Evolutionary conservation across 2,888 invertebrate genomes (phyloP).

Genomic region (Graphium colonna): DNA sequence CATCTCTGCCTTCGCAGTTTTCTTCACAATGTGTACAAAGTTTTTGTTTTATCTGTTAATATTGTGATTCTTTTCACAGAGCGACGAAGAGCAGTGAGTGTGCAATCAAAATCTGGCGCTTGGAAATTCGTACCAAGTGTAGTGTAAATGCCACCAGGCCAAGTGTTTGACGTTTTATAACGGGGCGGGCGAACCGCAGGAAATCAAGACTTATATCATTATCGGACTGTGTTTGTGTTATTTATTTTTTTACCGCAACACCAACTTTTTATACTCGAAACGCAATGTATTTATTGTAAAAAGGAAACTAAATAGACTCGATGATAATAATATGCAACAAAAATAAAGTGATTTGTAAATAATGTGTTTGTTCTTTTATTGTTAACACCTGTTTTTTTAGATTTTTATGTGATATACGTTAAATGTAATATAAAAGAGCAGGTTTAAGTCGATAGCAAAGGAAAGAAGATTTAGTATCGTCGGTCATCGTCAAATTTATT

Average conservation of each 20-base stretch:
- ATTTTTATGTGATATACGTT: no score
- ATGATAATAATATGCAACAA: constrained; percentile 60
- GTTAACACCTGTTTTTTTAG: no score
- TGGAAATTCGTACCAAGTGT: constrained; percentile 49
- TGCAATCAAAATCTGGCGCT: constrained; percentile 61
- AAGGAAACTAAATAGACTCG: constrained; percentile 70
- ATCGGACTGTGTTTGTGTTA: constrained; percentile 63
- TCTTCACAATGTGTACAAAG: no score
- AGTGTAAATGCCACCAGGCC: constrained; percentile 48
- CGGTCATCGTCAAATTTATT: no score
- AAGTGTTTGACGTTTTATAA: constrained; percentile 52
- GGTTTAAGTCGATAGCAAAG: no score
- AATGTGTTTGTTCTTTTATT: constrained; percentile 36
- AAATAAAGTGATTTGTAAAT: constrained; percentile 76
- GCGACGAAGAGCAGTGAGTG: constrained; percentile 52
- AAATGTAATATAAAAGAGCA: no score
- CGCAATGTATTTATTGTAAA: constrained; percentile 75
- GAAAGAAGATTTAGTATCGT: no score
- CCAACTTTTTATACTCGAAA: constrained; percentile 71
- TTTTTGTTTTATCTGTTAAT: no score
- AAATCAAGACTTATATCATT: constrained; percentile 65
- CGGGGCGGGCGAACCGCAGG: constrained; percentile 46
- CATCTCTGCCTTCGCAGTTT: no score
- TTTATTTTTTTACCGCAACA: constrained; percentile 62
- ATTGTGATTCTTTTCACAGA: constrained; percentile 43